phyloP scores from a whole-genome alignment of 2,113 vertebrate genomes.

The Axis porcinus region DNA sequence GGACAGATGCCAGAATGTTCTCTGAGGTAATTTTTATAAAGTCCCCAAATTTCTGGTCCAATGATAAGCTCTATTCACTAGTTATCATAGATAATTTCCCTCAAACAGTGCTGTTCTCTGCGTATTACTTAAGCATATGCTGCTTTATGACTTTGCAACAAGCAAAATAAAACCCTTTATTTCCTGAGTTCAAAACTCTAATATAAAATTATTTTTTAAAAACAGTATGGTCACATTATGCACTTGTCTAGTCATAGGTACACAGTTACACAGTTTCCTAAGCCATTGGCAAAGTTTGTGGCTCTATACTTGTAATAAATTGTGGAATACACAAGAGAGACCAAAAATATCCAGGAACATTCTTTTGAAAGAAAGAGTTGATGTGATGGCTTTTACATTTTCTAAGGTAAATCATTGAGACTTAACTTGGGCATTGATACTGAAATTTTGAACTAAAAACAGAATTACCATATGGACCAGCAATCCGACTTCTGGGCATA shows the following conservation, averaged over 20 bases:
- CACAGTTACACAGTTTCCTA: not conserved
- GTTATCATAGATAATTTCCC: not conserved
- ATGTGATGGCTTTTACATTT: not conserved
- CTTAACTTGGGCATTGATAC: not conserved
- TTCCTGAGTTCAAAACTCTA: slow-evolving; percentile 13
- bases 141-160: slow-evolving; percentile 20
- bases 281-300: not conserved
- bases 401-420: slow-evolving; percentile 38
- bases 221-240: not conserved
- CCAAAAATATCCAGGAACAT: slow-evolving; percentile 17
- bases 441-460: not conserved
- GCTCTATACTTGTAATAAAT: slow-evolving; percentile 1
- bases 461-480: not conserved
- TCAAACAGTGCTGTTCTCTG: not conserved
- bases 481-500: not conserved
- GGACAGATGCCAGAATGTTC: not conserved
- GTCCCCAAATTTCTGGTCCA: not conserved
- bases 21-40: not conserved
- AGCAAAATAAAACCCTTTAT: slow-evolving; percentile 43
- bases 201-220: slow-evolving; percentile 15
- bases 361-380: not conserved
- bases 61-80: not conserved
- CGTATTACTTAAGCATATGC: not conserved
- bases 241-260: slow-evolving; percentile 14
- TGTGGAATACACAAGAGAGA: not conserved